A percentile compares a stretch with the other conserved stretches of the same genome.
These are phyloP conservation scores for Pseudopipra pipra DNA, from an alignment of 2,113 vertebrate genomes.

Conservation along the genomic window DNA sequence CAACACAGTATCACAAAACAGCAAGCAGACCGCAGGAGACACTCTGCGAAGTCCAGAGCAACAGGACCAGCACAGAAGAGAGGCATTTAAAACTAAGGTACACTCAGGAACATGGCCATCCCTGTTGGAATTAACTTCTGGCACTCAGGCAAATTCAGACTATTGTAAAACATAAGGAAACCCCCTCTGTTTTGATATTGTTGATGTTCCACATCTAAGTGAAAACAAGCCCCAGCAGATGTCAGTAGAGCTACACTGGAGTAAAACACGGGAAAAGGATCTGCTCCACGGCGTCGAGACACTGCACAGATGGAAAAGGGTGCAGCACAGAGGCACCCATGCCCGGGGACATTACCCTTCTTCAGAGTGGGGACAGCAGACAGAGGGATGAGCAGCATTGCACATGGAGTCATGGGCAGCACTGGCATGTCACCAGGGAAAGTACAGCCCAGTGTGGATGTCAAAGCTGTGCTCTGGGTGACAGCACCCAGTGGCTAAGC, in stretches of 20 bases:
- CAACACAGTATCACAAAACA: not conserved
- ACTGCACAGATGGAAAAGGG: not conserved
- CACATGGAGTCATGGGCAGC: not conserved
- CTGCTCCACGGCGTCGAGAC: not conserved
- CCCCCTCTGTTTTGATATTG: not conserved
- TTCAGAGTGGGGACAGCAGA: fast-evolving
- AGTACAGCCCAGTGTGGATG: fast-evolving
- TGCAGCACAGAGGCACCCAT: not conserved
- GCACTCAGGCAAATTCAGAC: not conserved
- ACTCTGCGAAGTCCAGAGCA: not conserved
- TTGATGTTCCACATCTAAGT: not conserved
- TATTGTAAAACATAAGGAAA: not conserved
- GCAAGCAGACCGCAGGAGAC: not conserved
- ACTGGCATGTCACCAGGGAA: not conserved
- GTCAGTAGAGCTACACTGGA: slow-evolving; percentile 31
- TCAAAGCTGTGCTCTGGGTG: fast-evolving
- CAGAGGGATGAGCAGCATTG: fast-evolving
- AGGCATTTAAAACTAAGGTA: not conserved
- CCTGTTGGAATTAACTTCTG: not conserved
- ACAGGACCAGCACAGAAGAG: not conserved
- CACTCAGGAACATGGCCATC: not conserved
- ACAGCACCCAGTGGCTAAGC: not conserved
- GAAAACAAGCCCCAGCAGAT: not conserved
- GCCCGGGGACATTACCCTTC: fast-evolving
- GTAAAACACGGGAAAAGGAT: not conserved